phyloP scores from a whole-genome alignment of 2,888 invertebrate genomes.

The Cabera pusaria region DNA sequence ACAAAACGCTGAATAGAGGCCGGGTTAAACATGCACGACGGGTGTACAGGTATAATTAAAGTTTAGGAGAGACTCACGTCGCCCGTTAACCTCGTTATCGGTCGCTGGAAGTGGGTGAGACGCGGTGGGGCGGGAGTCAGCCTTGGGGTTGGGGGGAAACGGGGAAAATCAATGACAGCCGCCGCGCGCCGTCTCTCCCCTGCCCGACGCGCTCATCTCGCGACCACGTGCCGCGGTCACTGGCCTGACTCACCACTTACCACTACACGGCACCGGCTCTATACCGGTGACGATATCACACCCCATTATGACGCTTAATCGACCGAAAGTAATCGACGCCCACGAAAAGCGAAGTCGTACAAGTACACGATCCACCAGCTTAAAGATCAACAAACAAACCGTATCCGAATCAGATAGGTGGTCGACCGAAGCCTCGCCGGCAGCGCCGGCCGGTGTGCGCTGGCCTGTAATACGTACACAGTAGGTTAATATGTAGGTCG shows the following conservation, averaged over 20 bases:
- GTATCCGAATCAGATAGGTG: slow-evolving; percentile 43
- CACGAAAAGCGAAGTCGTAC: slow-evolving; percentile 23
- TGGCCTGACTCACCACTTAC: slow-evolving; percentile 62
- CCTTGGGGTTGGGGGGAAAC: slow-evolving; percentile 65
- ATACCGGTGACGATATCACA: slow-evolving; percentile 19
- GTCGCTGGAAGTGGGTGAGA: slow-evolving; percentile 83
- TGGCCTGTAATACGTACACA: slow-evolving; percentile 61
- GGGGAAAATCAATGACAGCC: slow-evolving; percentile 83
- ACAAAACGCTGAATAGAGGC: slow-evolving; percentile 78
- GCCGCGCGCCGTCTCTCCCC: slow-evolving; percentile 81
- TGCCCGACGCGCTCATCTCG: slow-evolving; percentile 80
- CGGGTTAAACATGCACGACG: slow-evolving; percentile 81
- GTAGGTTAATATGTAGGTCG: slow-evolving; percentile 73
- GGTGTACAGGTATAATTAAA: slow-evolving; percentile 83
- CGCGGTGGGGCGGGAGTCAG: slow-evolving; percentile 71
- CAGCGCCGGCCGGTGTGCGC: slow-evolving; percentile 44
- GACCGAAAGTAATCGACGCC: slow-evolving; percentile 29
- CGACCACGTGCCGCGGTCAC: slow-evolving; percentile 81
- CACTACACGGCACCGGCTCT: slow-evolving; percentile 31
- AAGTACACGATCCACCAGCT: slow-evolving; percentile 29
- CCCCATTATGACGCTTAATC: slow-evolving; percentile 25
- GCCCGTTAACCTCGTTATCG: slow-evolving; percentile 84
- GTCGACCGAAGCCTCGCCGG: slow-evolving; percentile 46
- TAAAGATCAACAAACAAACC: slow-evolving; percentile 48
- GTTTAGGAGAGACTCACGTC: slow-evolving; percentile 84